phyloP scores from a whole-genome alignment of 2,113 vertebrate species.

The Candoia aspera region DNA sequence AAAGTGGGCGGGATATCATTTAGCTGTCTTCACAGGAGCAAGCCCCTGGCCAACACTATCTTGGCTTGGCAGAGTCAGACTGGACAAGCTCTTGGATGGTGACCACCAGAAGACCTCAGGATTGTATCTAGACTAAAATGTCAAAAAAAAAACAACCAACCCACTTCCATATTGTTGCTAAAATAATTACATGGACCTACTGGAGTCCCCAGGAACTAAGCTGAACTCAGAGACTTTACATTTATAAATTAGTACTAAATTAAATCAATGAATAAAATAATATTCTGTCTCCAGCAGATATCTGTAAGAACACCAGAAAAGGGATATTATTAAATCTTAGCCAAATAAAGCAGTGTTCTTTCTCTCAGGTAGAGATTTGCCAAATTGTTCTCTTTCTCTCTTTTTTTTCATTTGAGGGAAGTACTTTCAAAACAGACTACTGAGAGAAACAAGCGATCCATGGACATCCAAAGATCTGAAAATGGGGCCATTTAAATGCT shows the following conservation, averaged over 20 bases:
- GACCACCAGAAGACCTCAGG: not conserved
- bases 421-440: not conserved
- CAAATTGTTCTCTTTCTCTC: not conserved
- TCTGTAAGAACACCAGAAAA: not conserved
- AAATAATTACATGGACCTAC: not conserved
- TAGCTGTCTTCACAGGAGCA: not conserved
- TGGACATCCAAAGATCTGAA: not conserved
- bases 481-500: not conserved
- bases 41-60: not conserved
- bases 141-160: not conserved
- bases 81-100: not conserved
- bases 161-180: not conserved
- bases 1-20: not conserved
- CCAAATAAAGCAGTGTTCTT: not conserved
- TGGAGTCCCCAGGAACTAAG: not conserved
- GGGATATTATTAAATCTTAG: not conserved
- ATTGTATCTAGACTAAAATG: not conserved
- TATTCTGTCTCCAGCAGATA: not conserved
- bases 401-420: not conserved
- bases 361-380: not conserved
- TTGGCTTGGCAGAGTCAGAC: not conserved
- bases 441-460: not conserved
- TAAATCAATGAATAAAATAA: not conserved
- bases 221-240: not conserved
- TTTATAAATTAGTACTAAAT: not conserved